These are phyloP conservation scores for Mythimna albipuncta DNA, from an alignment of 2,888 invertebrate species.

Conservation along the genomic window DNA sequence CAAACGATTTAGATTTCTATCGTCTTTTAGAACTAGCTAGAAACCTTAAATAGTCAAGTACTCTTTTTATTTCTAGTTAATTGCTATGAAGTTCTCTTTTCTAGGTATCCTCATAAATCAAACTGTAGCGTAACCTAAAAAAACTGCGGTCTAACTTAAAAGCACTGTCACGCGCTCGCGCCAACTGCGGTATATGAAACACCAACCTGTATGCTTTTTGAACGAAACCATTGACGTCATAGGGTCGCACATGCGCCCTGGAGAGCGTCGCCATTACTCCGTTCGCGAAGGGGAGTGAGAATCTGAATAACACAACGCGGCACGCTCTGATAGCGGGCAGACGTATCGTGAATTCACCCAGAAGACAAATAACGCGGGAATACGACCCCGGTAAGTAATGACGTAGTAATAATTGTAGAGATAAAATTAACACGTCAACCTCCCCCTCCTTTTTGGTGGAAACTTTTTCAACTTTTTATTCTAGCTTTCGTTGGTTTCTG, in stretches of 20 bases:
- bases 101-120: slow-evolving; percentile 7
- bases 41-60: neutral
- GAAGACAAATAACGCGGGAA: slow-evolving; percentile 79
- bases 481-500: slow-evolving; percentile 1
- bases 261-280: slow-evolving; percentile 67
- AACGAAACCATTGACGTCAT: slow-evolving; percentile 90
- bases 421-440: slow-evolving; percentile 54
- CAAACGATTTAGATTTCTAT: neutral
- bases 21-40: neutral
- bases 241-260: slow-evolving; percentile 77
- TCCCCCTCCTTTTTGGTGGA: slow-evolving; percentile 12
- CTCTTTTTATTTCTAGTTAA: neutral
- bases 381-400: slow-evolving; percentile 79
- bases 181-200: slow-evolving; percentile 71
- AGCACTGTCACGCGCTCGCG: slow-evolving; percentile 59
- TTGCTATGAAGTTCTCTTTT: neutral
- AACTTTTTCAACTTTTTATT: slow-evolving; percentile 20
- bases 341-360: slow-evolving; percentile 71
- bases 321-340: slow-evolving; percentile 76
- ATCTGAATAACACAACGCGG: slow-evolving; percentile 77
- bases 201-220: slow-evolving; percentile 87
- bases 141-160: slow-evolving; percentile 44
- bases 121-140: slow-evolving; percentile 29
- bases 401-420: slow-evolving; percentile 65
- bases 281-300: slow-evolving; percentile 55